These are phyloP conservation scores for Peribatodes rhomboidaria DNA, from an alignment of 2,888 invertebrate genomes.

Conservation along the genomic window DNA sequence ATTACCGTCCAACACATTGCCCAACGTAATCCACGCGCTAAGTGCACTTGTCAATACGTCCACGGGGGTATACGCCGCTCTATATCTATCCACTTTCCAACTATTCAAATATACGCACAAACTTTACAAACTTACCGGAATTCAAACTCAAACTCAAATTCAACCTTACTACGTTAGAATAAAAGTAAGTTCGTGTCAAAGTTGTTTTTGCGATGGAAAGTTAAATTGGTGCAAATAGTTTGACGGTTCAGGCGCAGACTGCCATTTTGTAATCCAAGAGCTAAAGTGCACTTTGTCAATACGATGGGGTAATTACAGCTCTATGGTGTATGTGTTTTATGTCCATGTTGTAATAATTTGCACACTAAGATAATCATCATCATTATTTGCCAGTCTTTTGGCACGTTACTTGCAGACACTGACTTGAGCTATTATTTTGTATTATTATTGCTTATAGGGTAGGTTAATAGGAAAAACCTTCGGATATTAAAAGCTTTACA, in stretches of 20 bases:
- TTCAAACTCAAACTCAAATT: constrained; percentile 15
- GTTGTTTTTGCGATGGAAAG: constrained; percentile 24
- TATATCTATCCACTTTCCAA: constrained; percentile 61
- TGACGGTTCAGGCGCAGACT: constrained; percentile 58
- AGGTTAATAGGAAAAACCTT: no score
- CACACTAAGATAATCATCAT: background rate
- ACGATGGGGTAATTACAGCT: constrained; percentile 59
- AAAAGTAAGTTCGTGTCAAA: constrained; percentile 39
- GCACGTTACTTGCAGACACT: no score
- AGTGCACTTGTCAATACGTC: constrained; percentile 81
- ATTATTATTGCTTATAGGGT: no score
- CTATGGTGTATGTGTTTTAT: constrained; percentile 33
- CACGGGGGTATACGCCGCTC: constrained; percentile 57
- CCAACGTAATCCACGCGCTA: constrained; percentile 73
- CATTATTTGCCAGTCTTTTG: no score
- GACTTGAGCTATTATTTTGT: no score
- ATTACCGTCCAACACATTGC: constrained; percentile 55
- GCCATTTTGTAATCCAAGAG: constrained; percentile 78
- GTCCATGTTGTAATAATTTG: background rate
- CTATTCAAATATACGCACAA: constrained; percentile 69
- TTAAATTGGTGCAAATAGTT: constrained; percentile 62
- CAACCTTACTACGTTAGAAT: constrained; percentile 25
- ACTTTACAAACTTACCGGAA: constrained; percentile 21
- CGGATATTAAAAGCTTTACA: no score
- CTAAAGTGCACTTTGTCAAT: constrained; percentile 77